Evolutionary conservation across 2,797 vertebrate species (phyloP).

Genomic region (Pithecia hirsuta): DNA sequence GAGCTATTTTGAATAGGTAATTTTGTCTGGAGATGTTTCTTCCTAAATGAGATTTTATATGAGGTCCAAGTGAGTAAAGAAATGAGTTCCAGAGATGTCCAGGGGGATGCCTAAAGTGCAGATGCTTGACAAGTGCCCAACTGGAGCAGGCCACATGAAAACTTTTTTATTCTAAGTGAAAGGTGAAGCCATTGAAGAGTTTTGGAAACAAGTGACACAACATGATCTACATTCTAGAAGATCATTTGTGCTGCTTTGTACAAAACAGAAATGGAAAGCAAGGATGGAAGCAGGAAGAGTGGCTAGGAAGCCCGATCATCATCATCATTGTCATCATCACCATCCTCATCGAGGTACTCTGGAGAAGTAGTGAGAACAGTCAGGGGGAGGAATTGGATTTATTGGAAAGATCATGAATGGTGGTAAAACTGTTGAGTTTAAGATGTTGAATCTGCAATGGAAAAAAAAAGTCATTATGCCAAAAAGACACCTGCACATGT

Average conservation of each 20-base stretch:
- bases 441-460: neutral
- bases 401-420: neutral
- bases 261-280: neutral
- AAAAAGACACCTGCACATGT: neutral
- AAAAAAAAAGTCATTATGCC: neutral
- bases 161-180: neutral
- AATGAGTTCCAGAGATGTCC: neutral
- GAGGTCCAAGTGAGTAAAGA: neutral
- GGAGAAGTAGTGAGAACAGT: neutral
- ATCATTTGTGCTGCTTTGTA: neutral
- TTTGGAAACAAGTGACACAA: neutral
- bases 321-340: neutral
- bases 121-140: neutral
- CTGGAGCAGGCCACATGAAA: neutral
- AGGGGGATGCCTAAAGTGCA: neutral
- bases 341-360: neutral
- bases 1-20: neutral
- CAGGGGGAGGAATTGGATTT: neutral
- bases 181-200: neutral
- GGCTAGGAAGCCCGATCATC: neutral
- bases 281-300: neutral
- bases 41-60: neutral
- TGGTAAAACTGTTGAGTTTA: neutral
- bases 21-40: neutral
- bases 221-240: neutral